These are phyloP conservation scores for Gerosis bhagava DNA, from an alignment of 2,888 invertebrate species.

Conservation along the genomic window DNA sequence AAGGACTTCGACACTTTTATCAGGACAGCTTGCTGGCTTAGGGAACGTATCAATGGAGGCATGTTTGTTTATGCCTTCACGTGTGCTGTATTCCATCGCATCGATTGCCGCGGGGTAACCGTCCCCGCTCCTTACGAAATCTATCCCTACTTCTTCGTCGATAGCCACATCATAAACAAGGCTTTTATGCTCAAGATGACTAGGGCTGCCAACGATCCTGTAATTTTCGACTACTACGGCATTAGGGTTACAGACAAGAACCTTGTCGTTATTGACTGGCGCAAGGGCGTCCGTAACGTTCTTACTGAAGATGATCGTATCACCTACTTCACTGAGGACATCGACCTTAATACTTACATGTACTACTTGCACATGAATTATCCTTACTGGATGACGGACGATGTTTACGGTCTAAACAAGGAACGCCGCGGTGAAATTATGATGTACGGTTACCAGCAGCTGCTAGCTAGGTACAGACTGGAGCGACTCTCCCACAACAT, in stretches of 20 bases:
- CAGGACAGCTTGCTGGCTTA: slow-evolving; percentile 86
- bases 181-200: slow-evolving; percentile 85
- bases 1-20: slow-evolving; percentile 87
- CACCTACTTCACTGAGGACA: slow-evolving; percentile 89
- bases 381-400: slow-evolving; percentile 86
- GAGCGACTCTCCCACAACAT: slow-evolving; percentile 75
- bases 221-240: slow-evolving; percentile 76
- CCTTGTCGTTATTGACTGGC: slow-evolving; percentile 85
- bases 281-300: slow-evolving; percentile 83
- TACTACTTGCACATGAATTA: slow-evolving; percentile 86
- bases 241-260: slow-evolving; percentile 77
- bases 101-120: slow-evolving; percentile 84
- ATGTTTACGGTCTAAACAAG: slow-evolving; percentile 68
- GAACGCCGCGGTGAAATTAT: slow-evolving; percentile 81
- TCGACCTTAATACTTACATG: slow-evolving; percentile 88
- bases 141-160: slow-evolving; percentile 89
- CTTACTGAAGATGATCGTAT: slow-evolving; percentile 83
- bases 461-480: slow-evolving; percentile 82
- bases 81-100: slow-evolving; percentile 85
- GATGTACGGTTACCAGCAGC: slow-evolving; percentile 84
- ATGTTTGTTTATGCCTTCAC: slow-evolving; percentile 88
- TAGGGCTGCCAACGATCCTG: slow-evolving; percentile 79
- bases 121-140: slow-evolving; percentile 90
- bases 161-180: slow-evolving; percentile 86
- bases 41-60: slow-evolving; percentile 87